Evolutionary conservation across 2,113 vertebrate species (phyloP), one percentile per base, ranked within the genome.

Genomic region (Planiliza haematocheilus): DNA sequence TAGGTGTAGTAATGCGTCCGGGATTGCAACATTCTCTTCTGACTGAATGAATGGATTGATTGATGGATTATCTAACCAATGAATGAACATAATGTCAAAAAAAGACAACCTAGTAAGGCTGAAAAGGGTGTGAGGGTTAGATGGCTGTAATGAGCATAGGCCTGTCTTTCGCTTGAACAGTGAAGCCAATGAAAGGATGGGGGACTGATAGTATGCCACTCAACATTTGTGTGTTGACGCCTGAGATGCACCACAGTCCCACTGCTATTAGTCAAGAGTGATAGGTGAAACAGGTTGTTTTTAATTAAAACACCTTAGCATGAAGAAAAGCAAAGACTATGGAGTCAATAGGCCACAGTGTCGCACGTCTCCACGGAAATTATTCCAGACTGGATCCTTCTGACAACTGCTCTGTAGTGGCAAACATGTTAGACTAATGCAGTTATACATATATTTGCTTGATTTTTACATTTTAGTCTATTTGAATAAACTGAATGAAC

Each of bases 271-370:
- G 37, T 41, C 1, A 10, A 59, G 58, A 76, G 37, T 18, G 50
- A 70, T 14, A 42, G 79, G 24, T 58, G 50, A 70, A 58, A 69
- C 16, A 21, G 55, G 0, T 2, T 58, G 53, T 41, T 64, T 51
- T 56, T 68, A 79, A 82, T 79, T 67, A n/a, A n/a, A n/a, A 81
- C 76, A 80, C 68, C 39, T 58, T 53, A 52, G 73, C 1, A 55
- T 46, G 37, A 76, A 46, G 37, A 66, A 58, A 45, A 1, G 58
- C 39, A 36, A 41, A 60, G 20, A 24, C 18, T 37, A 3, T 0
- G 17, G 17, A 7, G 3, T 63, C 42, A 61, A 36, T 21, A 67
- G 30, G 20, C 18, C 37, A 8, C 30, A 21, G 8, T 7, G n/a
- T 34, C 38, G 45, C 41, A 36, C 16, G 60, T 7, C 41, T 62